phyloP scores from a whole-genome alignment of 2,113 vertebrate species.

The Taxidea taxus region DNA sequence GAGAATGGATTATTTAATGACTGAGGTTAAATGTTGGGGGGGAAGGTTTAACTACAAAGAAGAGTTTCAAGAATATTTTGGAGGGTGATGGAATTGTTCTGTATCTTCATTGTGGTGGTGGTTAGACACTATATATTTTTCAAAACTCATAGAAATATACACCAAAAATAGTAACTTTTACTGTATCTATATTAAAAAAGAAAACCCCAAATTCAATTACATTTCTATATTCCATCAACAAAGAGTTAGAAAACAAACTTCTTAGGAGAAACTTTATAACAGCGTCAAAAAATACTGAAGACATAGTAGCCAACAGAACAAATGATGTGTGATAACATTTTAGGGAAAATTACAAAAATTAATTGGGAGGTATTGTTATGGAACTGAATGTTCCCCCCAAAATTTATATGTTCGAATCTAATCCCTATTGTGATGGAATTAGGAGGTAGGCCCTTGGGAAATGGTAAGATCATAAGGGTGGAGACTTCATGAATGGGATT shows the following conservation, averaged over 20 bases:
- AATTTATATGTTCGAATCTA: not conserved
- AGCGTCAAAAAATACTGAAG: not conserved
- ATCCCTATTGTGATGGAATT: not conserved
- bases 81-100: not conserved
- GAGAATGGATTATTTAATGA: not conserved
- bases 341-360: not conserved
- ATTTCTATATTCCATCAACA: not conserved
- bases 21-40: not conserved
- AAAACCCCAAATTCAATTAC: not conserved
- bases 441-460: not conserved
- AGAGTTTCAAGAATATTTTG: not conserved
- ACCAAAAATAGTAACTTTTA: not conserved
- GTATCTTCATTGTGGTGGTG: not conserved
- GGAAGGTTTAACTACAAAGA: not conserved
- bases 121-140: not conserved
- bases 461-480: not conserved
- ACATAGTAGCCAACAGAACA: not conserved
- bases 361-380: not conserved
- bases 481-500: not conserved
- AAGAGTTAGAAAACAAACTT: conserved; percentile 11
- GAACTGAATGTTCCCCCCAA: not conserved
- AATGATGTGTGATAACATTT: not conserved
- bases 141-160: not conserved
- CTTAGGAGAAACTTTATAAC: not conserved
- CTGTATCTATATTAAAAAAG: not conserved